phyloP scores from a whole-genome alignment of 2,888 invertebrate genomes.

The Stictocephala bisonia region DNA sequence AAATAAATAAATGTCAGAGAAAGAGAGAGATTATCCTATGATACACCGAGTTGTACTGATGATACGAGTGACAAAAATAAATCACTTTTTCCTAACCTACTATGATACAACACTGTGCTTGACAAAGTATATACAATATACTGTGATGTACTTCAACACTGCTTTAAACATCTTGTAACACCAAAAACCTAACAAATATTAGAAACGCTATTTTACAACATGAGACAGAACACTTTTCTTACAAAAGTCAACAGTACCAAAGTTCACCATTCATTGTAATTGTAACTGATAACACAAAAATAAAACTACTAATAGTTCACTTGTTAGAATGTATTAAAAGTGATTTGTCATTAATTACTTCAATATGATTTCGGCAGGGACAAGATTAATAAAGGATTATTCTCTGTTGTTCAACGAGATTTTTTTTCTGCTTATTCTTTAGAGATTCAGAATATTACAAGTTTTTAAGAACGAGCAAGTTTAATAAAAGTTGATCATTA shows the following conservation, averaged over 20 bases:
- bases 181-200: slow-evolving; percentile 38
- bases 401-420: no score
- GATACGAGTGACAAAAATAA: slow-evolving; percentile 45
- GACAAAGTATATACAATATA: slow-evolving; percentile 41
- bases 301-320: no score
- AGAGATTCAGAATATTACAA: no score
- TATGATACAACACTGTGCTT: slow-evolving; percentile 42
- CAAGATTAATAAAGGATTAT: no score
- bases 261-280: no score
- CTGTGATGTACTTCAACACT: slow-evolving; percentile 39
- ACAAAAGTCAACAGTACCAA: slow-evolving; percentile 20
- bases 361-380: no score
- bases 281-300: no score
- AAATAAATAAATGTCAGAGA: slow-evolving; percentile 32
- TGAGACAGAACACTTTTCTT: slow-evolving; percentile 9
- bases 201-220: slow-evolving; percentile 22
- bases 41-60: slow-evolving; percentile 37
- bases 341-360: no score
- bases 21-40: slow-evolving; percentile 29
- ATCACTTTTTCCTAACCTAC: slow-evolving; percentile 38
- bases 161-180: slow-evolving; percentile 37
- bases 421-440: no score
- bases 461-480: no score
- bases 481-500: no score
- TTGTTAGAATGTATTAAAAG: no score